These are phyloP conservation scores for Drosophila mayri DNA, from an alignment of 1,140 invertebrate species.

Conservation along the genomic window DNA sequence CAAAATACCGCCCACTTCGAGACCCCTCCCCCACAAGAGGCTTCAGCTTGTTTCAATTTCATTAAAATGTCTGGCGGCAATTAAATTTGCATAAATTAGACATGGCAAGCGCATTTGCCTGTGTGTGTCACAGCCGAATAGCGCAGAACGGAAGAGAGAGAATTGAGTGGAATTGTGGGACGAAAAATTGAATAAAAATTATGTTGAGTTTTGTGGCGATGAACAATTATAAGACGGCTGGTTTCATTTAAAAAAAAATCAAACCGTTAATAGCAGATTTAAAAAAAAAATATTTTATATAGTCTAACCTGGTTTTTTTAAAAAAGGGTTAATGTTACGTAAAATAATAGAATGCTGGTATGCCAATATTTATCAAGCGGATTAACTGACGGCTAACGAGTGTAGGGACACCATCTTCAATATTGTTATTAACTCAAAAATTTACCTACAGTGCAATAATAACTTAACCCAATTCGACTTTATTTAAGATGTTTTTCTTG, in stretches of 20 bases:
- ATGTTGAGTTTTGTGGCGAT: constrained; percentile 24
- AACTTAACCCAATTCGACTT: too few relatives aligned
- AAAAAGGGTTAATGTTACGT: too few relatives aligned
- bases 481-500: not conserved
- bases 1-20: constrained; percentile 7
- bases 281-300: too few relatives aligned
- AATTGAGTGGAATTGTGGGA: constrained; percentile 11
- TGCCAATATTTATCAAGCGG: too few relatives aligned
- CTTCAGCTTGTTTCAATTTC: constrained; percentile 46
- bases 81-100: constrained; percentile 80
- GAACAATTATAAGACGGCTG: not conserved
- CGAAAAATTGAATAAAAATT: constrained; percentile 27
- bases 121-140: constrained; percentile 30
- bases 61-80: constrained; percentile 69
- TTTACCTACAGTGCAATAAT: not conserved
- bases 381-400: too few relatives aligned
- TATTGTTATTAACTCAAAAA: too few relatives aligned
- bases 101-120: constrained; percentile 42
- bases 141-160: constrained; percentile 7
- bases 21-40: not conserved
- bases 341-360: too few relatives aligned
- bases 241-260: too few relatives aligned
- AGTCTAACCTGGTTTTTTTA: too few relatives aligned
- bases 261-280: too few relatives aligned
- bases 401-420: too few relatives aligned